These are phyloP conservation scores for Apis laboriosa DNA, from an alignment of 1,140 invertebrate species.

Conservation along the genomic window DNA sequence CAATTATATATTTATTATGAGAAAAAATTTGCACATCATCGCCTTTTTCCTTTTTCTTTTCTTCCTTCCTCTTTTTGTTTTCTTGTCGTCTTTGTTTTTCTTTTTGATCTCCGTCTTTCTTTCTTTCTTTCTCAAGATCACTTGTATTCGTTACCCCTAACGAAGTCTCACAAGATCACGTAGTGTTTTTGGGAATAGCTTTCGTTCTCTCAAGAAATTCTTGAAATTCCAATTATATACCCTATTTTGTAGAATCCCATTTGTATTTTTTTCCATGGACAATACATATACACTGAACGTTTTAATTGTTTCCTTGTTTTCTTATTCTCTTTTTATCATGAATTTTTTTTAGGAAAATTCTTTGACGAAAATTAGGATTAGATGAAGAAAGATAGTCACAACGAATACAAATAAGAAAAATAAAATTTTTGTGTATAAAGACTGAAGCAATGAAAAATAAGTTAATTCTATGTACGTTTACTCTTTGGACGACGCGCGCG, in stretches of 20 bases:
- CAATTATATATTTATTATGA: conserved; percentile 43
- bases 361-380: not conserved
- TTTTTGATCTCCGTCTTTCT: not conserved
- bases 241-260: conserved; percentile 70
- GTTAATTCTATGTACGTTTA: too few relatives aligned
- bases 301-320: conserved; percentile 6
- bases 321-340: conserved; percentile 9
- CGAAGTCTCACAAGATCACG: conserved; percentile 3
- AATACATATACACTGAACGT: conserved; percentile 54
- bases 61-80: not conserved
- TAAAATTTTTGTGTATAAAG: not conserved
- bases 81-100: not conserved
- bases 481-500: conserved; percentile 41
- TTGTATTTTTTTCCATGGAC: conserved; percentile 61
- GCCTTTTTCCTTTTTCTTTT: not conserved
- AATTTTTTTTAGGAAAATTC: conserved; percentile 10
- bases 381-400: not conserved
- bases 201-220: conserved; percentile 16
- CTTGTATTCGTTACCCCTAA: not conserved
- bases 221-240: conserved; percentile 59
- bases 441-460: not conserved
- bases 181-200: not conserved
- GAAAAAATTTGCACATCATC: conserved; percentile 22
- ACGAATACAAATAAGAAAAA: not conserved
- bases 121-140: not conserved